Base-by-base conservation (phyloP, 2,888 invertebrate species). In the Brachyptera putata region DNA sequence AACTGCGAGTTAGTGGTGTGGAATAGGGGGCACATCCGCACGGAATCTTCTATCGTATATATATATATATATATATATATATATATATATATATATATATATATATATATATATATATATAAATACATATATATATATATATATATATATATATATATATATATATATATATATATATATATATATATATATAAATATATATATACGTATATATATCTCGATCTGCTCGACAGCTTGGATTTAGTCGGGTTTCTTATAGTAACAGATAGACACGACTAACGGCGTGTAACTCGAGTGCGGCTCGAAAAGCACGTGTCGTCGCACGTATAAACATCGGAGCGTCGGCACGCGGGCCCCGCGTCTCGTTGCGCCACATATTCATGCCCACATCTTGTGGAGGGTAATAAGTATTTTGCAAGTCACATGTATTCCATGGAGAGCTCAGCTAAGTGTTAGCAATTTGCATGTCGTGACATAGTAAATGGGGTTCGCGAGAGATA, bases 171-270 rank as follows among this genome's bases (percentile, higher is more conserved):
- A 57, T 57, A 57, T 36, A 57, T 57, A 57, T 36, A 57, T 57
- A 57, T 36, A 57, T 57, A 57, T 36, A 57, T 57, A 57, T 36
- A 57, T 57, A 57, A 36, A 57, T 57, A 57, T 36, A 57, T 57
- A 57, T 36, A 57, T 57, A 57, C n/a, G n/a, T n/a, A n/a, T n/a
- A n/a, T n/a, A n/a, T n/a, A n/a, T n/a, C n/a, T n/a, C n/a, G n/a
- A n/a, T n/a, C n/a, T n/a, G n/a, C n/a, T n/a, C n/a, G n/a, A n/a
- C n/a, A n/a, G n/a, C n/a, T n/a, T n/a, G n/a, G n/a, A n/a, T n/a
- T n/a, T n/a, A n/a, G n/a, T n/a, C n/a, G n/a, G n/a, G n/a, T n/a
- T n/a, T n/a, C n/a, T n/a, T n/a, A n/a, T n/a, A n/a, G n/a, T n/a
- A n/a, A n/a, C n/a, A n/a, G n/a, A n/a, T n/a, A n/a, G n/a, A n/a